Evolutionary conservation across 2,113 vertebrate genomes (phyloP).

Genomic region (Mionectes macconnelli): DNA sequence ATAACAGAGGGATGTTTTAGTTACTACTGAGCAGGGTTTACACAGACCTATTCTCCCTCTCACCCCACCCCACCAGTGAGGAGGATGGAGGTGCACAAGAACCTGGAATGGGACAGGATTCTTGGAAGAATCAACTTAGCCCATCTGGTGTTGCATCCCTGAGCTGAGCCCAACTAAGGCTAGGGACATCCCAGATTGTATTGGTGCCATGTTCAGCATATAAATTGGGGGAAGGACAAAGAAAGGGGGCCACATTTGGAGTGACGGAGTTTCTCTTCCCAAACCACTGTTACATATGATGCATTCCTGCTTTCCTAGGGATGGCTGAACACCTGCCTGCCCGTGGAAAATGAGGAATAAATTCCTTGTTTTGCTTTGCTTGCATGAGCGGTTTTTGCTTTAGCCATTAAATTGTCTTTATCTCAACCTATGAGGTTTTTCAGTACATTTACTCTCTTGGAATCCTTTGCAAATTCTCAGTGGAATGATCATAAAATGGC

Average conservation of each 20-base stretch:
- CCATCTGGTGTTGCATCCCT: no score
- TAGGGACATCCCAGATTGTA: no score
- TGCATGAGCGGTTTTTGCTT: neutral
- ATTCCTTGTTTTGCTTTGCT: neutral
- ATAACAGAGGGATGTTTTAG: neutral
- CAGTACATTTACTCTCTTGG: neutral
- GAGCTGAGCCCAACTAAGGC: neutral
- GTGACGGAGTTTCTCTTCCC: neutral
- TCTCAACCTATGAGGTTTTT: fast-evolving
- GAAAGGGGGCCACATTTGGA: neutral
- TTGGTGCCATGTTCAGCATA: neutral
- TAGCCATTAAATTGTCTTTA: neutral
- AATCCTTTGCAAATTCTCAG: neutral
- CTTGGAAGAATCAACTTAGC: no score
- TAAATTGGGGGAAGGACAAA: neutral
- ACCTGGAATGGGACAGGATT: neutral
- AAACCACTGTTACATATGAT: neutral
- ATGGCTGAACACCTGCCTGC: neutral
- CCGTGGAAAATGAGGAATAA: neutral
- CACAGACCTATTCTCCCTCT: neutral
- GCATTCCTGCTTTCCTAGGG: neutral
- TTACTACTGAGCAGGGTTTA: neutral
- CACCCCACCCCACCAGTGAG: neutral
- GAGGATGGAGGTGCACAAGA: neutral
- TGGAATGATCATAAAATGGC: neutral